A percentile compares a stretch with the other conserved stretches of the same genome.
These are phyloP conservation scores for Isotomurus palustris DNA, from an alignment of 2,888 invertebrate genomes.

Conservation along the genomic window DNA sequence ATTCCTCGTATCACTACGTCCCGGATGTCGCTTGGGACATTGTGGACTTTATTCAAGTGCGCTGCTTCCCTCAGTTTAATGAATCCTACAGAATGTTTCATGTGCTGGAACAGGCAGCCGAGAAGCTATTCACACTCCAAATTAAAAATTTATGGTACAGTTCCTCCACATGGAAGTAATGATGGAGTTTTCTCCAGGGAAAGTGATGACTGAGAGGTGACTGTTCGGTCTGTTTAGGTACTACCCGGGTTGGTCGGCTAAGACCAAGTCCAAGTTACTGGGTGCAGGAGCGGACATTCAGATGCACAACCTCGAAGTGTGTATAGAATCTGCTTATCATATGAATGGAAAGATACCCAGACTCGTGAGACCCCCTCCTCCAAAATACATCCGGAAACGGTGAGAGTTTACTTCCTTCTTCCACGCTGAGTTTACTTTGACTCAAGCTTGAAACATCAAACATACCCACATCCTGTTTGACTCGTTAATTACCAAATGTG, in stretches of 20 bases:
- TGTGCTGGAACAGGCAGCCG: conserved; percentile 36
- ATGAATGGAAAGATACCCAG: conserved; percentile 27
- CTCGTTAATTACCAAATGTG: not conserved
- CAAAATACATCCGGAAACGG: conserved; percentile 33
- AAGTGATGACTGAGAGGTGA: not conserved
- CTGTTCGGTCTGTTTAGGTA: conserved; percentile 18
- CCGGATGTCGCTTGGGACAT: conserved; percentile 42
- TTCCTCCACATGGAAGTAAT: not conserved
- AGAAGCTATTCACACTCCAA: conserved; percentile 37
- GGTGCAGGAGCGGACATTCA: conserved; percentile 32
- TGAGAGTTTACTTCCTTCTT: conserved; percentile 9
- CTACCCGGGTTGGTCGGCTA: conserved; percentile 32
- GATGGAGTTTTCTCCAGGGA: not conserved
- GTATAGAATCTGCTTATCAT: conserved; percentile 33
- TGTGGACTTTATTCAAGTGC: conserved; percentile 37
- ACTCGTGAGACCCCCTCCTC: conserved; percentile 26
- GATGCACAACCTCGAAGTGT: conserved; percentile 39
- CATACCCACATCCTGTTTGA: too few species aligned
- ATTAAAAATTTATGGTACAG: conserved; percentile 41
- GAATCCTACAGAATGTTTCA: conserved; percentile 43
- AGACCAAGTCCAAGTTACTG: conserved; percentile 33
- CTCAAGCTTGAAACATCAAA: not conserved
- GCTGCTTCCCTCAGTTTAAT: conserved; percentile 37
- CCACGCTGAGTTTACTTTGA: not conserved
- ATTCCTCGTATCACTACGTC: conserved; percentile 33